phyloP scores from a whole-genome alignment of 1,140 invertebrate species.

The Drosophila virilis region DNA sequence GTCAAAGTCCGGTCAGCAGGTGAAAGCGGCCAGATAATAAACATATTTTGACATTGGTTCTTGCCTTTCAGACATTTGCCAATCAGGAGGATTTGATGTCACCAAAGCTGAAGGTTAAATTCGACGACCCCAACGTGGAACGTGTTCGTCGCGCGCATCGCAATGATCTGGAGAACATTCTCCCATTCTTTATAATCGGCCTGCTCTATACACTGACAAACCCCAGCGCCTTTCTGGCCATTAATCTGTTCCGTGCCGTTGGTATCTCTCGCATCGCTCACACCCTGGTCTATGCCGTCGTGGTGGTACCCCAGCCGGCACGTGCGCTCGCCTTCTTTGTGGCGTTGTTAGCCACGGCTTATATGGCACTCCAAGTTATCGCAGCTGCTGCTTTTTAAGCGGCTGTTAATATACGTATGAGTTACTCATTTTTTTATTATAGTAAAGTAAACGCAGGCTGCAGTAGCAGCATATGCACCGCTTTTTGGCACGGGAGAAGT shows the following conservation, averaged over 20 bases:
- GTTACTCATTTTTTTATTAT: not conserved
- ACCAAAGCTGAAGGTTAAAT: slow-evolving; percentile 84
- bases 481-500: not conserved
- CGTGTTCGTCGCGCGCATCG: slow-evolving; percentile 87
- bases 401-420: not conserved
- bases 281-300: slow-evolving; percentile 87
- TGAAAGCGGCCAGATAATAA: slow-evolving; percentile 21
- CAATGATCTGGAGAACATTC: slow-evolving; percentile 90
- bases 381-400: slow-evolving; percentile 85
- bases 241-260: slow-evolving; percentile 87
- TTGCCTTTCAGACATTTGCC: slow-evolving; percentile 85
- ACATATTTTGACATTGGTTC: slow-evolving; percentile 1
- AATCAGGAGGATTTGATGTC: slow-evolving; percentile 86
- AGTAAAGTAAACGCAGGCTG: not conserved
- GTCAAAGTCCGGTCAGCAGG: slow-evolving; percentile 41
- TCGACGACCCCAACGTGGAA: slow-evolving; percentile 86
- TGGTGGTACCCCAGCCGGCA: slow-evolving; percentile 86
- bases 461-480: not conserved
- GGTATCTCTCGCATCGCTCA: slow-evolving; percentile 86
- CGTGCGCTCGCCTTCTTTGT: slow-evolving; percentile 86
- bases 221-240: slow-evolving; percentile 85
- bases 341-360: slow-evolving; percentile 85
- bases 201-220: slow-evolving; percentile 87
- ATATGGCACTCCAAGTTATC: slow-evolving; percentile 85
- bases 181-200: slow-evolving; percentile 87